Evolutionary conservation across 2,797 vertebrate genomes (phyloP).

Genomic region (Bradypodion ventrale): DNA sequence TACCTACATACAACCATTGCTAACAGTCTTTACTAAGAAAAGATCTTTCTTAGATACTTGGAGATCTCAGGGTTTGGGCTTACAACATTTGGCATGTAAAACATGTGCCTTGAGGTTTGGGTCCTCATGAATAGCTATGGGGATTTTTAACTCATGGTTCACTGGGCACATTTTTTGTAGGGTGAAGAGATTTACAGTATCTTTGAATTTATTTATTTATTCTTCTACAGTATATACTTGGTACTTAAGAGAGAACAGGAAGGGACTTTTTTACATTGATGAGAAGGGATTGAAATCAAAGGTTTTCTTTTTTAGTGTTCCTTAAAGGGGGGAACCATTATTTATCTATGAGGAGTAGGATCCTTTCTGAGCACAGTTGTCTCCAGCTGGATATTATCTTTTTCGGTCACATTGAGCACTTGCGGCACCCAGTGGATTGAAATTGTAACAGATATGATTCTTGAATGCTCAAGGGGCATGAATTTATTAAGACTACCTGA

Average conservation of each 20-base stretch:
- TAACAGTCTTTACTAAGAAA: too few species aligned
- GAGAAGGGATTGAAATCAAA: neutral
- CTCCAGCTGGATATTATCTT: neutral
- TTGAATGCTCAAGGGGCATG: neutral
- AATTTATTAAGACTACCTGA: neutral
- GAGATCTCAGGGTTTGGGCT: neutral
- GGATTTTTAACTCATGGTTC: too few species aligned
- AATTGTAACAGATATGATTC: neutral
- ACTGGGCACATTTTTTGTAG: too few species aligned
- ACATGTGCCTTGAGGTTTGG: too few species aligned
- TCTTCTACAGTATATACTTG: neutral
- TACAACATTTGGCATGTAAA: too few species aligned
- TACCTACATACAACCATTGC: too few species aligned
- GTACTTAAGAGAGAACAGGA: neutral
- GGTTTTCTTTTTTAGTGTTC: neutral
- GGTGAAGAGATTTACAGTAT: neutral
- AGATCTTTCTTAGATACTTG: too few species aligned
- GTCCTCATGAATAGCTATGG: too few species aligned
- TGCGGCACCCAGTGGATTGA: conserved; percentile 54
- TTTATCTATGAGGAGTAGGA: neutral
- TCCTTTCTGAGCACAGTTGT: neutral
- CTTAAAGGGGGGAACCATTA: neutral
- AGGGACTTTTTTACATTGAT: neutral
- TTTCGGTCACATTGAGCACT: neutral
- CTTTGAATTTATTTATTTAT: neutral